Base-by-base conservation (phyloP, 35 echinoderm and acorn worm species). In the Ophiothrix spiculata region DNA sequence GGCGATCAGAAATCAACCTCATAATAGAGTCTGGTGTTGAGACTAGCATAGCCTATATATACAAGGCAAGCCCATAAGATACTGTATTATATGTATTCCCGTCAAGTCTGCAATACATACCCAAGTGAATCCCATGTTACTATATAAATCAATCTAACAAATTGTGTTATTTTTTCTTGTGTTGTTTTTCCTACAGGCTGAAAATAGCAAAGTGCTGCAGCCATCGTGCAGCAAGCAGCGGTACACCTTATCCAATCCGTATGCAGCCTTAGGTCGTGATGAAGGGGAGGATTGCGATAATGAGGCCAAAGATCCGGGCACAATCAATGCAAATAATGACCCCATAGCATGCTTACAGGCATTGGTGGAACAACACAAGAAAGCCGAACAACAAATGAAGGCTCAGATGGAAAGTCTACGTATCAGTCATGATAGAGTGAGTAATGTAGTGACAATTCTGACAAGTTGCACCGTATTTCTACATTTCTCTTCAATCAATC, bases 301-400 rank as follows among this genome's bases (percentile, higher is more conserved):
- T 11, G 89, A 95, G 74, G 91, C 83, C 39, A 79, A 88, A 25
- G 80, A 33, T 31, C 88, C 92, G 31, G 39, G 56, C 35, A 19
- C 81, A 10, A 84, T 63, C 31, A 38, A 81, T 77, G 79, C 80
- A 35, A 79, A 41, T 79, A 79, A 40, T 41, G 91, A 97, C 38
- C 83, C 90, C 1, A 56, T 94, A 38, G 81, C 82, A 0, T 91
- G 69, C 64, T 79, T 99, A 15, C 85, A 99, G 45, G 90, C 81
- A 0, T 78, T 99, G 80, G 89, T 94, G 38, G 90, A 80, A 6
- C 81, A 93, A 35, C 96, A 99, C 78, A 90, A 85, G 78, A 94
- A 91, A 63, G 96, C 89, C 38, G 91, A 99, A 77, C 82, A 89
- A n/a, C 83, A 91, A 35, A 94, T 98, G 92, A 91, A 76, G 32